A percentile compares a stretch with the other conserved stretches of the same genome.
These are phyloP conservation scores for Ramazzottius varieornatus DNA, from an alignment of 2,888 invertebrate species.

Conservation along the genomic window DNA sequence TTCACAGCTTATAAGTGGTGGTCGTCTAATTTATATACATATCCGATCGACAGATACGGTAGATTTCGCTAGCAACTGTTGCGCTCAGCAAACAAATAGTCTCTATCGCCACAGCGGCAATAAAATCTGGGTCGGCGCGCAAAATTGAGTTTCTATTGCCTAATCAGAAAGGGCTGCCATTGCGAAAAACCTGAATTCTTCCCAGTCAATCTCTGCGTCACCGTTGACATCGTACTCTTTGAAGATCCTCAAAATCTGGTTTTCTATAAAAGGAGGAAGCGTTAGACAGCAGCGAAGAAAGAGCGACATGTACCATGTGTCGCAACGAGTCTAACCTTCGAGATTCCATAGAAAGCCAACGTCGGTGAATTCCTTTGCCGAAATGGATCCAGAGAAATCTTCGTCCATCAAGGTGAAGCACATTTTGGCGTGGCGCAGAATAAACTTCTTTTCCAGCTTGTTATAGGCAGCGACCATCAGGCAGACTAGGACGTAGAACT, in stretches of 20 bases:
- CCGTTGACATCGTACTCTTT: constrained; percentile 3
- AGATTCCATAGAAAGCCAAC: constrained; percentile 1
- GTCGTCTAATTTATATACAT: too few relatives aligned
- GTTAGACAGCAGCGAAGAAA: background rate
- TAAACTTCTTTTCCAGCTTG: constrained; percentile 1
- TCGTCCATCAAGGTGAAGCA: constrained; percentile 2
- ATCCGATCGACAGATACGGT: too few relatives aligned
- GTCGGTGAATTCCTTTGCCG: background rate
- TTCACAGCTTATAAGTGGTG: too few relatives aligned
- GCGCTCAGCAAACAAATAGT: too few relatives aligned
- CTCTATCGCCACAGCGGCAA: too few relatives aligned
- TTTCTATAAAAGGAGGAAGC: background rate
- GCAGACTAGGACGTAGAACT: background rate
- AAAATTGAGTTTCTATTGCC: too few relatives aligned
- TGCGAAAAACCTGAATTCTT: constrained; percentile 3
- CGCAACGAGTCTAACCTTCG: background rate
- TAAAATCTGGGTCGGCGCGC: too few relatives aligned
- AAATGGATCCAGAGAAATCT: constrained; percentile 1
- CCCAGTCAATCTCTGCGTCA: constrained; percentile 2
- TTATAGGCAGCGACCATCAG: background rate
- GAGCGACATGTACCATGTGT: background rate
- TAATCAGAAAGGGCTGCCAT: background rate
- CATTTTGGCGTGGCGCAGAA: constrained; percentile 2
- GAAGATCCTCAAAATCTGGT: background rate
- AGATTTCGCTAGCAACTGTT: too few relatives aligned